Evolutionary conservation across 92 coral and sea anemone genomes (phyloP).

Genomic region (Porites divaricata): DNA sequence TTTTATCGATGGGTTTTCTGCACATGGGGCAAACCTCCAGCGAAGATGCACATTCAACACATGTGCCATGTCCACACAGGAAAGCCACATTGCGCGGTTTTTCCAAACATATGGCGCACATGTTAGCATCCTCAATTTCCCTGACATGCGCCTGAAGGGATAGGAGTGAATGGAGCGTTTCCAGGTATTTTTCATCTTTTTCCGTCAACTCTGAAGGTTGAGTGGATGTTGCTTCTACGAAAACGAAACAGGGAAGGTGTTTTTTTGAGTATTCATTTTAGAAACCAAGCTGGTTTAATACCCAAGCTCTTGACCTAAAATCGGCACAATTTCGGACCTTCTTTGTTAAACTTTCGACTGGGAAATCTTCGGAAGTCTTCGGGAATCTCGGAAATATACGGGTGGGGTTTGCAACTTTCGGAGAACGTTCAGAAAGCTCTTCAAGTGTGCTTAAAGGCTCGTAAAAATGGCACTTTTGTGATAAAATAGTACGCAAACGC

Average conservation of each 20-base stretch:
- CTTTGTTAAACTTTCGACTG: too few species aligned
- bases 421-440: too few species aligned
- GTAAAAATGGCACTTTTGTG: too few species aligned
- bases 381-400: too few species aligned
- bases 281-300: too few species aligned
- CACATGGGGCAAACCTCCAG: conserved; percentile 80
- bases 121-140: conserved; percentile 83
- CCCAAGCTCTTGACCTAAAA: too few species aligned
- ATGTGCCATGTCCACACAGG: conserved; percentile 87
- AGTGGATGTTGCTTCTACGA: conserved; percentile 1
- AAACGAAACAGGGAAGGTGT: background rate
- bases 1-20: conserved; percentile 75
- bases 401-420: too few species aligned
- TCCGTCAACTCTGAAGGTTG: conserved; percentile 30
- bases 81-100: conserved; percentile 77
- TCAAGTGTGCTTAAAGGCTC: too few species aligned
- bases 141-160: conserved; percentile 79
- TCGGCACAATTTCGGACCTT: too few species aligned
- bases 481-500: too few species aligned
- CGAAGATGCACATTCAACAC: conserved; percentile 63
- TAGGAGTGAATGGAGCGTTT: conserved; percentile 69
- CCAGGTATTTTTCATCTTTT: conserved; percentile 69
- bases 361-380: too few species aligned
- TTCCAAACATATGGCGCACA: conserved; percentile 82
- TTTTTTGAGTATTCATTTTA: too few species aligned